These are phyloP conservation scores for Heterotilapia buettikoferi DNA, from an alignment of 2,113 vertebrate genomes.

Conservation along the genomic window DNA sequence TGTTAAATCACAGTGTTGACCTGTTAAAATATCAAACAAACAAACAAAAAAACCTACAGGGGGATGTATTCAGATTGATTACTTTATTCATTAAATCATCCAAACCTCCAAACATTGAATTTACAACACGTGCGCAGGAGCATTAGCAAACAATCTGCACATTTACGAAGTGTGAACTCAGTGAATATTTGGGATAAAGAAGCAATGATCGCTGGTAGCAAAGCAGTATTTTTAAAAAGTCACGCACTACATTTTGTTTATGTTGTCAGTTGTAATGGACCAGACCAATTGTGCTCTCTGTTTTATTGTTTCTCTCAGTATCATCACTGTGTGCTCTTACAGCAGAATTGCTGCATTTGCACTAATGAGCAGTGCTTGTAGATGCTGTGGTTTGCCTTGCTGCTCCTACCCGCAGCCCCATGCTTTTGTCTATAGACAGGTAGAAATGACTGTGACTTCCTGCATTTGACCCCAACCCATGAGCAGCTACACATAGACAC, in stretches of 20 bases:
- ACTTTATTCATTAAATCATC: neutral
- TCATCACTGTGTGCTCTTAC: neutral
- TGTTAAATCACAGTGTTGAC: neutral
- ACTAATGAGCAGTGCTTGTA: neutral
- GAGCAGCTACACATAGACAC: neutral
- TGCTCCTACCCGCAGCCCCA: neutral
- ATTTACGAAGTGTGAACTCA: neutral
- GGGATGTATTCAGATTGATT: neutral
- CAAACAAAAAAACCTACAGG: neutral
- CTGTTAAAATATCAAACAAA: neutral
- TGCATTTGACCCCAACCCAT: conserved; percentile 40
- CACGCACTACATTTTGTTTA: neutral
- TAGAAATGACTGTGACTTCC: conserved; percentile 54
- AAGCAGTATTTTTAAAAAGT: neutral
- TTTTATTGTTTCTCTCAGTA: neutral
- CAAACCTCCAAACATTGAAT: neutral
- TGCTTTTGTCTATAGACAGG: neutral
- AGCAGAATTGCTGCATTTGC: neutral
- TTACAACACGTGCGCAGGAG: accelerated
- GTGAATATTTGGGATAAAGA: neutral
- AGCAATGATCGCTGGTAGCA: neutral
- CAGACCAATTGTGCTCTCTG: neutral
- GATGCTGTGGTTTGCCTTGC: neutral
- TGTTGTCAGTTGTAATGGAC: neutral
- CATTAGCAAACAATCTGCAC: neutral